These are phyloP conservation scores for Uria lomvia DNA, from an alignment of 2,113 vertebrate genomes.

Conservation along the genomic window DNA sequence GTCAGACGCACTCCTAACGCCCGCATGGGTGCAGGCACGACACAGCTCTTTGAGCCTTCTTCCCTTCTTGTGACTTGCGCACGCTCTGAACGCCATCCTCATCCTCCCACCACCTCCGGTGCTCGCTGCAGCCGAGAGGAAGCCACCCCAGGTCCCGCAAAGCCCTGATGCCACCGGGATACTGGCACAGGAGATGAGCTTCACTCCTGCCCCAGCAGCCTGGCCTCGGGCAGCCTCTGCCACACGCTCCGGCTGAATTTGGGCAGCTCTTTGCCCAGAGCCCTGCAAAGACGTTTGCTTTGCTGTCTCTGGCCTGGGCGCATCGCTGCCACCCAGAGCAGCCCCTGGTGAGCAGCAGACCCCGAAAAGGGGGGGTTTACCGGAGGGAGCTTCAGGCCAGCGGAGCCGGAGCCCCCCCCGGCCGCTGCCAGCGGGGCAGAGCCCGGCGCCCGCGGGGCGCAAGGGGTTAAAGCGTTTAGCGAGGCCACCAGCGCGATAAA, in stretches of 20 bases:
- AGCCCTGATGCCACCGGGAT: background rate
- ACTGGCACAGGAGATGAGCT: background rate
- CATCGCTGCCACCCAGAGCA: background rate
- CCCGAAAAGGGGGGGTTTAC: background rate
- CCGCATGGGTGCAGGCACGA: accelerated
- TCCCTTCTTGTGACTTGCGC: background rate
- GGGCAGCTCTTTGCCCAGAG: no score
- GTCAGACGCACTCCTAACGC: background rate
- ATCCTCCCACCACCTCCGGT: background rate
- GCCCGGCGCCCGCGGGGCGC: background rate
- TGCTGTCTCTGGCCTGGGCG: background rate
- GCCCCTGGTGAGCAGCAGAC: background rate
- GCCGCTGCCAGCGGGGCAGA: background rate
- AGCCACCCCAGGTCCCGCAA: background rate
- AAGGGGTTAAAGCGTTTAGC: conserved; percentile 6
- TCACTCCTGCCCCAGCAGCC: background rate
- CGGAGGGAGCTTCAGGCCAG: background rate
- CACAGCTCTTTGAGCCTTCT: background rate
- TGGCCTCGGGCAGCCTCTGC: background rate
- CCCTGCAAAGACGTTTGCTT: background rate
- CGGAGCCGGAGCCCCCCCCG: background rate
- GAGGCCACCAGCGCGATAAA: background rate
- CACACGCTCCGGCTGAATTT: accelerated
- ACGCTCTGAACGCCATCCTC: accelerated
- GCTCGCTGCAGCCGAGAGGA: background rate